phyloP scores from a whole-genome alignment of 2,797 vertebrate genomes.

The Trematomus bernacchii region DNA sequence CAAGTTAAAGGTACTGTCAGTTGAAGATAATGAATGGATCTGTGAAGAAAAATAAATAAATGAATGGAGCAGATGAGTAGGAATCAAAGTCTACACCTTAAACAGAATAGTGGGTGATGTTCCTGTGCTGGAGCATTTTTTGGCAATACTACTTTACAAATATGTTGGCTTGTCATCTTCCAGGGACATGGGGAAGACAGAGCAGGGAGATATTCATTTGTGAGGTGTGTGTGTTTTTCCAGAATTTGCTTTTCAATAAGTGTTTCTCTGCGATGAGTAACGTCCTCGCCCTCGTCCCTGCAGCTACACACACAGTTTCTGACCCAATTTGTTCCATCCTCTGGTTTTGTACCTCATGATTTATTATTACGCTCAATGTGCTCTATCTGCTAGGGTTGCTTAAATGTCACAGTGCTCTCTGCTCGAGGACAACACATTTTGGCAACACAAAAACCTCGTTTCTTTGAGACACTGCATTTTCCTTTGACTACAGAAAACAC shows the following conservation, averaged over 20 bases:
- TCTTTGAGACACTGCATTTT: neutral
- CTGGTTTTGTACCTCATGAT: conserved; percentile 26
- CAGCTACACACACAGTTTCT: conserved; percentile 25
- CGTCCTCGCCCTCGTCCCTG: conserved; percentile 2
- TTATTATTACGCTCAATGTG: conserved; percentile 4
- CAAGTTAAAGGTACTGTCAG: conserved; percentile 73
- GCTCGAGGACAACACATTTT: conserved; percentile 4
- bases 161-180: conserved; percentile 38
- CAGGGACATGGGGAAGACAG: conserved; percentile 18
- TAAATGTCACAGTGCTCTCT: neutral
- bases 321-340: conserved; percentile 37
- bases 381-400: conserved; percentile 4
- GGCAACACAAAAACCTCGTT: neutral
- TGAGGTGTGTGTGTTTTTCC: conserved; percentile 6
- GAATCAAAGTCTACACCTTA: conserved; percentile 28
- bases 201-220: conserved; percentile 22
- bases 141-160: conserved; percentile 37
- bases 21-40: conserved; percentile 33
- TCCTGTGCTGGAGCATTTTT: conserved; percentile 38
- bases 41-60: conserved; percentile 56
- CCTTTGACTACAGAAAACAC: conserved; percentile 7
- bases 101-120: conserved; percentile 14
- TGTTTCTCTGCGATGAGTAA: conserved; percentile 17
- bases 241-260: conserved; percentile 6
- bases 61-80: conserved; percentile 38